Conservation (phyloP, 2,888 invertebrate species). For the Caenorhabditis virilis region DNA sequence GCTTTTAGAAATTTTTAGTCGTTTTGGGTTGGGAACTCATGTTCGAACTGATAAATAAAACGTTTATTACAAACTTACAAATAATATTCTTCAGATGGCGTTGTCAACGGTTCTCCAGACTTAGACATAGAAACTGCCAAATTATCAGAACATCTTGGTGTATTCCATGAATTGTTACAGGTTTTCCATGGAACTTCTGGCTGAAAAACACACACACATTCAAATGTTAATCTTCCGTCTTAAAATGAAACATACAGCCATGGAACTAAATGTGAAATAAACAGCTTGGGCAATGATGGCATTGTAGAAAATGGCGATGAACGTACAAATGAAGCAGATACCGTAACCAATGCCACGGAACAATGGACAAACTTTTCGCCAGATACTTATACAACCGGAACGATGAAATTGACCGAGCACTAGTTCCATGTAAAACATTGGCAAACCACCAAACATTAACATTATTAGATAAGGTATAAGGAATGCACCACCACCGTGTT, state of each 20-base stretch:
- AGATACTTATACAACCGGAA: slow-evolving; percentile 87
- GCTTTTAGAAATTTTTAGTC: not conserved
- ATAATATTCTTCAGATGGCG: slow-evolving; percentile 85
- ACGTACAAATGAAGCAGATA: slow-evolving; percentile 91
- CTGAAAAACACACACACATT: slow-evolving; percentile 2
- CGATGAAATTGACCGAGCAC: slow-evolving; percentile 91
- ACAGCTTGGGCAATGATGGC: slow-evolving; percentile 95
- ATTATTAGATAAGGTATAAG: slow-evolving; percentile 86
- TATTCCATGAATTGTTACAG: slow-evolving; percentile 87
- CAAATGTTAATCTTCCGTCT: too few relatives aligned
- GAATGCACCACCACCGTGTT: slow-evolving; percentile 75
- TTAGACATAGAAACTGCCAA: slow-evolving; percentile 60
- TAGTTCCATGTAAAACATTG: slow-evolving; percentile 92
- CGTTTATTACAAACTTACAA: slow-evolving; percentile 82
- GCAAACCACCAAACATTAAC: slow-evolving; percentile 88
- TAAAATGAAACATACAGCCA: slow-evolving; percentile 48
- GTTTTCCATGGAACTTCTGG: slow-evolving; percentile 81
- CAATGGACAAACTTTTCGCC: slow-evolving; percentile 86
- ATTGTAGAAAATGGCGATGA: slow-evolving; percentile 93
- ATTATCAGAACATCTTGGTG: slow-evolving; percentile 75
- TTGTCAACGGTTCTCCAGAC: slow-evolving; percentile 34
- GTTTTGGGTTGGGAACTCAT: not conserved
- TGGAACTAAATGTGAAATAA: slow-evolving; percentile 83
- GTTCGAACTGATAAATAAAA: slow-evolving; percentile 59
- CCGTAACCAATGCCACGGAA: slow-evolving; percentile 81